Base-by-base conservation (phyloP, 2,113 vertebrate species). In the Ahaetulla prasina region DNA sequence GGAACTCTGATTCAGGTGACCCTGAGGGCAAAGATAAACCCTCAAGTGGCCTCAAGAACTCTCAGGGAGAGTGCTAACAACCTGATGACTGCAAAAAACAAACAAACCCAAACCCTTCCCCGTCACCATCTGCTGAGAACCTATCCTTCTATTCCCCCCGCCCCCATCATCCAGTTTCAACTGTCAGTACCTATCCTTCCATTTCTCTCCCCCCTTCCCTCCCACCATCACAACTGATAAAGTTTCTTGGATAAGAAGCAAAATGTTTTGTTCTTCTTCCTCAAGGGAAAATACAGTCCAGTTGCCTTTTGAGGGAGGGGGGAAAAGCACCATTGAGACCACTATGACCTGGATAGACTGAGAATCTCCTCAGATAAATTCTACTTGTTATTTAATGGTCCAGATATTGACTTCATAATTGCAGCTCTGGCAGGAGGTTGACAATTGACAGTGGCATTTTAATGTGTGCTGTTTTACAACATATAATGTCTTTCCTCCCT, bases 361-460 rank as follows among this genome's bases (percentile, higher is more conserved):
- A 53, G 16, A 87, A 22, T 60, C 57, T 60, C 57, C 57, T 27
- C 25, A 27, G 8, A 60, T 60, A 60, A 27, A 27, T 49, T 30
- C 25, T 35, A 11, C 30, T 30, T 43, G 1, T 14, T 90, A 7
- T 91, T 88, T 88, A 49, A 9, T 50, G 63, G 23, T 74, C 5
- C 35, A 50, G 14, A 9, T 47, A 88, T 68, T 43, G 85, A 27
- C 55, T 91, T 27, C 23, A 20, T 43, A 52, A 10, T 9, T 88
- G 47, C 25, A 43, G 47, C 57, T 22, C 53, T 22, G 43, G 52
- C 35, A 85, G 52, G 84, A 50, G 43, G 52, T 18, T 85, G 89
- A 39, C 93, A 57, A 6, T 23, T 86, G 39, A 0, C 12, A 90
- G 14, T 80, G 74, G 18, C 88, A 39, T 94, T 93, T 94, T 90